A percentile compares a stretch with the other conserved stretches of the same genome.
phyloP scores from a whole-genome alignment of 2,888 invertebrate species.

The Melitaea athalia region DNA sequence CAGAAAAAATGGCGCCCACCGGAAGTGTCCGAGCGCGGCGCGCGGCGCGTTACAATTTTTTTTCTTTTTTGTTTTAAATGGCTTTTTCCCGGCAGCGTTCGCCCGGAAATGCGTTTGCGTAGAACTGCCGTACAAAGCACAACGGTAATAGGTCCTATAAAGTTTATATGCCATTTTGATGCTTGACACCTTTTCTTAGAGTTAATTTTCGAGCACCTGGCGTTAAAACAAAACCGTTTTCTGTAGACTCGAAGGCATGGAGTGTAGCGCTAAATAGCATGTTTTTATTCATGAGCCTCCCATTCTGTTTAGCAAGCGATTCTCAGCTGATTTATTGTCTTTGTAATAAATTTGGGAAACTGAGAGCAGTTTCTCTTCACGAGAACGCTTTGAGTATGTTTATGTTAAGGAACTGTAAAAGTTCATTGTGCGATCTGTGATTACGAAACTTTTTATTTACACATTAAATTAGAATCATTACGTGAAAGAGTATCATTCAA shows the following conservation, averaged over 20 bases:
- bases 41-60: constrained; percentile 80
- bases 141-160: constrained; percentile 64
- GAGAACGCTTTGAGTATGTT: constrained; percentile 42
- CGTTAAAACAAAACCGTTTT: constrained; percentile 50
- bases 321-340: constrained; percentile 76
- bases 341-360: constrained; percentile 74
- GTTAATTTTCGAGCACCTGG: constrained; percentile 52
- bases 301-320: constrained; percentile 78
- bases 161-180: constrained; percentile 63
- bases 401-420: constrained; percentile 28
- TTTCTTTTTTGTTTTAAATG: constrained; percentile 81
- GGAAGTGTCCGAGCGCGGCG: constrained; percentile 81
- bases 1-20: constrained; percentile 83
- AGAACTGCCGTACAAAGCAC: constrained; percentile 68
- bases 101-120: constrained; percentile 82
- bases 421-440: constrained; percentile 9
- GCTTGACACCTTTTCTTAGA: constrained; percentile 57
- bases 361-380: constrained; percentile 34
- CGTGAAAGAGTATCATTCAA: neutral
- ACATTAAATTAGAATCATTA: constrained; percentile 4
- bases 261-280: constrained; percentile 79
- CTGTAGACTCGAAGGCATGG: constrained; percentile 60
- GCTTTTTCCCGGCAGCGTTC: constrained; percentile 81
- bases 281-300: constrained; percentile 82
- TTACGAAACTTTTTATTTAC: constrained; percentile 11